Percentiles rank a stretch among this genome's conserved stretches.
These are phyloP conservation scores for Galerucella pusilla DNA, from an alignment of 2,888 invertebrate species.

Conservation along the genomic window DNA sequence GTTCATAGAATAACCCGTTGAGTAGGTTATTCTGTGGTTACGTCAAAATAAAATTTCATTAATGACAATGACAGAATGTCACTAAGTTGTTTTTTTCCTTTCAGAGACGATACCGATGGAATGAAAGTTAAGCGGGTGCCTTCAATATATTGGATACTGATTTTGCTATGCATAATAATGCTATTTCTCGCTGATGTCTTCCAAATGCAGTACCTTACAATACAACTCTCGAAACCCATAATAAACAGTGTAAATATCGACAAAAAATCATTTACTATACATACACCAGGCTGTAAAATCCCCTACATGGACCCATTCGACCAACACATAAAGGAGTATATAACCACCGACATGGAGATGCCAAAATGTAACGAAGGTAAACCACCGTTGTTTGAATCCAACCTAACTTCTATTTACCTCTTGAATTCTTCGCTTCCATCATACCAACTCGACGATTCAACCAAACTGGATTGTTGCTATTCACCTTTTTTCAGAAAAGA, in stretches of 20 bases:
- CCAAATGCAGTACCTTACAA: slow-evolving; percentile 50
- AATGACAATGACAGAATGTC: neutral
- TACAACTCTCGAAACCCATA: slow-evolving; percentile 21
- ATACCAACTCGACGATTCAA: slow-evolving; percentile 67
- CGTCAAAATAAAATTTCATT: too few species aligned
- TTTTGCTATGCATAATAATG: slow-evolving; percentile 52
- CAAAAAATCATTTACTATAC: slow-evolving; percentile 35
- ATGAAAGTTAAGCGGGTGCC: slow-evolving; percentile 52
- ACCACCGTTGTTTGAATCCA: slow-evolving; percentile 70
- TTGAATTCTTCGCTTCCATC: slow-evolving; percentile 64
- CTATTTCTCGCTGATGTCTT: slow-evolving; percentile 57
- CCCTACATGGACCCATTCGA: slow-evolving; percentile 74
- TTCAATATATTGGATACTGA: slow-evolving; percentile 53
- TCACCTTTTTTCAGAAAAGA: slow-evolving; percentile 69
- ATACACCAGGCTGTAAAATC: slow-evolving; percentile 72
- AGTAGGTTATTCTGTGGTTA: too few species aligned
- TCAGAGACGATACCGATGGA: slow-evolving; percentile 49
- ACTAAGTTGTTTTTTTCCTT: slow-evolving; percentile 24
- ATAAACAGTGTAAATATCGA: slow-evolving; percentile 12
- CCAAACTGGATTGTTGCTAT: slow-evolving; percentile 72
- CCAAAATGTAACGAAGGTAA: slow-evolving; percentile 67
- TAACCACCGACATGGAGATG: slow-evolving; percentile 64
- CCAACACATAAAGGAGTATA: slow-evolving; percentile 68
- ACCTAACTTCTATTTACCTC: slow-evolving; percentile 71
- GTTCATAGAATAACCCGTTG: too few species aligned